Base-by-base conservation (phyloP, 2,888 invertebrate genomes). In the Sycophila texana region DNA sequence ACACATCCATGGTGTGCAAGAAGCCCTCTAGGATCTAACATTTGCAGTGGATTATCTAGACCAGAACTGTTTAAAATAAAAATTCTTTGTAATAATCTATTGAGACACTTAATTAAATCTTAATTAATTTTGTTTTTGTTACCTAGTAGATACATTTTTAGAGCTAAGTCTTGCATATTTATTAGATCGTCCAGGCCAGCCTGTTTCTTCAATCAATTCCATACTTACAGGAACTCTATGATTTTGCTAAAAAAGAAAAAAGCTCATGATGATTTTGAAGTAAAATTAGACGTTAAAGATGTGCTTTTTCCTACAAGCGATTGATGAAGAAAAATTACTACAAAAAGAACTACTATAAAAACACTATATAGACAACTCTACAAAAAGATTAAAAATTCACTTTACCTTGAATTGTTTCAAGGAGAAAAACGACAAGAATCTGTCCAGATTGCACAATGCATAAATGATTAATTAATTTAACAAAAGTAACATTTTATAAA, bases 1-100 rank as follows among this genome's bases (percentile, higher is more conserved):
- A 88, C 87, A 84, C 84, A 88, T 68, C 89, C 86, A 80, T 90
- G 88, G 39, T 88, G 88, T 81, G 88, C 88, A 65, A 92, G 85
- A 61, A 92, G 89, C 82, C 91, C 92, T 85, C 91, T 89, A 58
- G 92, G 93, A 87, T 94, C 93, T 71, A 94, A 89, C 85, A 92
- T 92, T 89, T 94, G 94, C 58, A 94, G 87, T 70, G 93, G 92
- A 77, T 93, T 92, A 82, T 93, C 93, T 84, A 90, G 85, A 71
- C 91, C 91, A 61, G 87, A 88, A 83, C 88, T 88, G 63, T 71
- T 65, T 76, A 74, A 82, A 60, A 74, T 57, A n/a, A 74, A 58
- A 18, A 4, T 18, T 22, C 22, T 51, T 13, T 53, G 51, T 30
- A 12, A 78, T 30, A 39, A 39, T 10, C 39, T 39, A 10, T 39